Percentiles rank a stretch among this genome's conserved stretches.
phyloP scores from a whole-genome alignment of 2,797 vertebrate species.

The Saguinus oedipus region DNA sequence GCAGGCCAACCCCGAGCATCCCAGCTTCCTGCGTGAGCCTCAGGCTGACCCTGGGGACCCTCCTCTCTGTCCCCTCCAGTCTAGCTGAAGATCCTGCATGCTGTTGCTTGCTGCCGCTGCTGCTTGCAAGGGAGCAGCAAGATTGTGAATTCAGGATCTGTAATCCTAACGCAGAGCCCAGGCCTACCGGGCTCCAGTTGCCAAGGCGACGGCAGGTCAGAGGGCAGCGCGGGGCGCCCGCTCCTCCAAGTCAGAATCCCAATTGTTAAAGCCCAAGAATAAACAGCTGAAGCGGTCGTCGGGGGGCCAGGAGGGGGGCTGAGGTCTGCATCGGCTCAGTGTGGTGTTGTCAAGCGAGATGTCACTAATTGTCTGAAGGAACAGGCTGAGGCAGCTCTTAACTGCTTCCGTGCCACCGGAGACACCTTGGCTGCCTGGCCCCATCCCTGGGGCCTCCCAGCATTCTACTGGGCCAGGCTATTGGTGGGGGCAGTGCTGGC shows the following conservation, averaged over 20 bases:
- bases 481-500: constrained; percentile 42
- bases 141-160: constrained; percentile 85
- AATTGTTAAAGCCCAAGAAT: constrained; percentile 83
- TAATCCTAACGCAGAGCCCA: constrained; percentile 83
- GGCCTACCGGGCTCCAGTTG: constrained; percentile 87
- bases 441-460: constrained; percentile 71
- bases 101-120: constrained; percentile 39
- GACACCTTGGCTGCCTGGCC: constrained; percentile 76
- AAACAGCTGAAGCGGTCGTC: constrained; percentile 79
- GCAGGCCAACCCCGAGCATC: neutral
- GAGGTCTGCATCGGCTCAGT: constrained; percentile 83
- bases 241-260: constrained; percentile 85
- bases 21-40: neutral
- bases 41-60: neutral
- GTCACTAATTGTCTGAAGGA: constrained; percentile 88
- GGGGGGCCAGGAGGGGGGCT: constrained; percentile 76
- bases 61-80: constrained; percentile 40
- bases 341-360: constrained; percentile 87
- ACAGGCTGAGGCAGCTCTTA: constrained; percentile 85
- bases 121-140: constrained; percentile 78
- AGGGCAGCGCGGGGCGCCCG: constrained; percentile 85
- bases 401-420: constrained; percentile 81
- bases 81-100: constrained; percentile 66
- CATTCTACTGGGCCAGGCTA: constrained; percentile 60
- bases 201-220: constrained; percentile 88